Conservation (phyloP, 1,140 invertebrate species). For the Xylocopa sonorina region DNA sequence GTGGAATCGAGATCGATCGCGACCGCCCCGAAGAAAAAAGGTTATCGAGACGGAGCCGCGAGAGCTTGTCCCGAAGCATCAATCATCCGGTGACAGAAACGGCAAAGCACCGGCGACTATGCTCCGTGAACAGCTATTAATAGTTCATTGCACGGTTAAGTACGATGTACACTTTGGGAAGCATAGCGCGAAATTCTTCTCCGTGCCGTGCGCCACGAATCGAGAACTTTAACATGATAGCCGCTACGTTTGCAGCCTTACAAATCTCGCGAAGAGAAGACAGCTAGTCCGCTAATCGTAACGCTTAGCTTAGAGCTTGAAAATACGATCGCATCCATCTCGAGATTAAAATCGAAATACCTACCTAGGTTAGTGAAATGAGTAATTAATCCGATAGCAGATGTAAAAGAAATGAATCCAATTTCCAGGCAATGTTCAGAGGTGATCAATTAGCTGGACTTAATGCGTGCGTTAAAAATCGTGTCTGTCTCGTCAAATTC, state of each 20-base stretch:
- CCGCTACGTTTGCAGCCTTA: too few species aligned
- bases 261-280: too few species aligned
- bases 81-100: conserved; percentile 50
- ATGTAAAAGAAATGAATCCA: conserved; percentile 1
- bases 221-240: neutral
- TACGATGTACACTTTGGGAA: conserved; percentile 51
- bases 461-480: conserved; percentile 3
- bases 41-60: conserved; percentile 29
- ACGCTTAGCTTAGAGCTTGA: too few species aligned
- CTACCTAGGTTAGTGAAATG: too few species aligned
- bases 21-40: neutral
- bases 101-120: conserved; percentile 34
- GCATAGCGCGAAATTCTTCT: conserved; percentile 45
- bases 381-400: neutral
- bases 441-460: neutral
- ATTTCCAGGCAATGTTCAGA: neutral
- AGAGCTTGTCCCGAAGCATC: conserved; percentile 28
- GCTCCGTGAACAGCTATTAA: conserved; percentile 59
- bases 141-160: conserved; percentile 63
- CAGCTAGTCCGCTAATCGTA: too few species aligned
- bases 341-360: too few species aligned
- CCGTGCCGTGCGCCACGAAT: conserved; percentile 13
- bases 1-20: conserved; percentile 17
- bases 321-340: too few species aligned
- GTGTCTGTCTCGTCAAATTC: neutral